Evolutionary conservation across 2,797 vertebrate genomes (phyloP), one percentile per base, ranked within the genome.

Genomic region (Coregonus ussuriensis): DNA sequence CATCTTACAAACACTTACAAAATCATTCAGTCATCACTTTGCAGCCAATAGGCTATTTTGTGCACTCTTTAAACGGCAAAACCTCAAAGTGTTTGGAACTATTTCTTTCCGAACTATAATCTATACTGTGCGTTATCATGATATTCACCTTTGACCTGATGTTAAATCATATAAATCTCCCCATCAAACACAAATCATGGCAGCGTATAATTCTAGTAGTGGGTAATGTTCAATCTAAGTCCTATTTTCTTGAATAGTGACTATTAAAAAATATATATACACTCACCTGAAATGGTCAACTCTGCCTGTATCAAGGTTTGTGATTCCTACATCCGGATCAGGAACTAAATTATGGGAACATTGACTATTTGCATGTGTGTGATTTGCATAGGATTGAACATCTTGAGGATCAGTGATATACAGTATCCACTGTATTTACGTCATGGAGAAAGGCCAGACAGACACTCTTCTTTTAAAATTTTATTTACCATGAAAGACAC

Each of bases 341-440:
- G 13, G 35, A 33, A 31, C 35, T 41, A 3, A 3, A 70, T 69
- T 52, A 21, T 47, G 41, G 13, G 67, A 15, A 59, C 2, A 14
- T 14, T n/a, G 0, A 13, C 68, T 9, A 78, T 79, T 79, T 83
- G 53, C 75, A 74, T 74, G 7, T 41, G 16, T 66, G 47, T 74
- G 31, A 31, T 85, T 82, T 84, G 82, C 76, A 78, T 66, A 15
- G 3, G 18, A 53, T n/a, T n/a, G n/a, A n/a, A n/a, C n/a, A n/a
- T n/a, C n/a, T n/a, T n/a, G n/a, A n/a, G n/a, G n/a, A n/a, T n/a
- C n/a, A n/a, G n/a, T n/a, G n/a, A n/a, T n/a, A n/a, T n/a, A n/a
- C n/a, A n/a, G n/a, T n/a, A n/a, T n/a, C n/a, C n/a, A n/a, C n/a
- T n/a, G n/a, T n/a, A n/a, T n/a, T n/a, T n/a, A n/a, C n/a, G n/a